Percentiles rank a stretch among this genome's conserved stretches.
Conservation (phyloP, 2,888 invertebrate genomes). For the Mythimna loreyi region DNA sequence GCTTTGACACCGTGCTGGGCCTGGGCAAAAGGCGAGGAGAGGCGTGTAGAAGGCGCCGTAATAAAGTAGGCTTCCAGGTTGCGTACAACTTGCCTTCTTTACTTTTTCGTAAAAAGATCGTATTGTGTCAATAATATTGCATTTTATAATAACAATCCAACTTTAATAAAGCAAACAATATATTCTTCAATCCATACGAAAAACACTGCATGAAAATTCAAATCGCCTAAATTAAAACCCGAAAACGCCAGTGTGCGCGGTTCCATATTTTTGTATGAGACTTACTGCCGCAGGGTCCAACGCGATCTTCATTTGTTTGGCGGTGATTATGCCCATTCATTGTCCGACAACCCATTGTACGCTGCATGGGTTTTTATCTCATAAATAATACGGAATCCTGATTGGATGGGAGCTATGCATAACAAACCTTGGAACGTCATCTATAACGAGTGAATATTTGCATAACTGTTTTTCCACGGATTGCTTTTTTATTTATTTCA, state of each 20-base stretch:
- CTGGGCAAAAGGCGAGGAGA: too few species aligned
- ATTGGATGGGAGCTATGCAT: slow-evolving; percentile 65
- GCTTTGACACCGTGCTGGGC: too few species aligned
- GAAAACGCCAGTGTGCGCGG: slow-evolving; percentile 43
- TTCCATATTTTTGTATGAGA: slow-evolving; percentile 62
- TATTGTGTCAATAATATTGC: too few species aligned
- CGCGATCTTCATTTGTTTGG: slow-evolving; percentile 76
- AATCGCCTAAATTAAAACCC: slow-evolving; percentile 27
- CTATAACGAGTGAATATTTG: slow-evolving; percentile 55
- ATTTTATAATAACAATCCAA: too few species aligned
- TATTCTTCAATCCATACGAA: background rate
- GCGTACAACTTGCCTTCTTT: too few species aligned
- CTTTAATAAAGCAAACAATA: too few species aligned
- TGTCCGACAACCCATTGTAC: slow-evolving; percentile 73
- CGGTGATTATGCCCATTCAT: slow-evolving; percentile 77
- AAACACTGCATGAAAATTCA: slow-evolving; percentile 8
- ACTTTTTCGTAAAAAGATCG: too few species aligned
- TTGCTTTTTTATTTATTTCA: slow-evolving; percentile 50
- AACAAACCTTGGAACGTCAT: slow-evolving; percentile 58
- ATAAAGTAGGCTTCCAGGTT: too few species aligned
- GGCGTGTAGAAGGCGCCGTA: too few species aligned
- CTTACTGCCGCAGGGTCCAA: slow-evolving; percentile 65
- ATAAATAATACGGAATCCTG: slow-evolving; percentile 65
- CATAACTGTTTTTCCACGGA: slow-evolving; percentile 52
- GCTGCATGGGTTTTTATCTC: slow-evolving; percentile 62